phyloP scores from a whole-genome alignment of 2,113 vertebrate genomes.

The Platanista minor region DNA sequence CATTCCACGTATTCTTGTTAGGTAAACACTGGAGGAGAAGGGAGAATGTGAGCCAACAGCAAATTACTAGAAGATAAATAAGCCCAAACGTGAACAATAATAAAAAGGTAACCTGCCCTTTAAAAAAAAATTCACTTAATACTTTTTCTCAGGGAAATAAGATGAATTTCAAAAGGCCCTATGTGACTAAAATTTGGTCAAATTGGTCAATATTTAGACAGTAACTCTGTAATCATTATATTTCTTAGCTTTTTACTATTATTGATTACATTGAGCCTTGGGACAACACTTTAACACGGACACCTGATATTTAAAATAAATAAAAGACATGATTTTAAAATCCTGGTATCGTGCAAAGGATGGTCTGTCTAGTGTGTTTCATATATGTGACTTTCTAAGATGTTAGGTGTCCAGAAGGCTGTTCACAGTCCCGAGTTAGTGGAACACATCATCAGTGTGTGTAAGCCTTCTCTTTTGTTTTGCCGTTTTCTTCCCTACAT shows the following conservation, averaged over 20 bases:
- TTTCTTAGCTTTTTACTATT: background rate
- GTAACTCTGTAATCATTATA: background rate
- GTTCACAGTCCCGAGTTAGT: background rate
- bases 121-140: background rate
- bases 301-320: background rate
- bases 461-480: too few relatives aligned
- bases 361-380: background rate
- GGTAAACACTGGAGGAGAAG: background rate
- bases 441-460: too few relatives aligned
- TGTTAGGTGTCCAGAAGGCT: background rate
- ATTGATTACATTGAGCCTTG: too few relatives aligned
- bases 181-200: background rate
- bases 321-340: background rate
- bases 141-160: background rate
- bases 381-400: background rate
- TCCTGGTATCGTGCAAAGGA: background rate
- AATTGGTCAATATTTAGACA: background rate
- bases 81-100: background rate
- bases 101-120: background rate
- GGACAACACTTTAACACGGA: background rate
- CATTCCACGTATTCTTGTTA: too few relatives aligned
- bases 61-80: background rate
- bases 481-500: background rate
- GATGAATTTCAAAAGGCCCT: background rate
- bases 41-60: background rate